Conservation (phyloP, 2,888 invertebrate genomes). For the Eustalomyia histrio region DNA sequence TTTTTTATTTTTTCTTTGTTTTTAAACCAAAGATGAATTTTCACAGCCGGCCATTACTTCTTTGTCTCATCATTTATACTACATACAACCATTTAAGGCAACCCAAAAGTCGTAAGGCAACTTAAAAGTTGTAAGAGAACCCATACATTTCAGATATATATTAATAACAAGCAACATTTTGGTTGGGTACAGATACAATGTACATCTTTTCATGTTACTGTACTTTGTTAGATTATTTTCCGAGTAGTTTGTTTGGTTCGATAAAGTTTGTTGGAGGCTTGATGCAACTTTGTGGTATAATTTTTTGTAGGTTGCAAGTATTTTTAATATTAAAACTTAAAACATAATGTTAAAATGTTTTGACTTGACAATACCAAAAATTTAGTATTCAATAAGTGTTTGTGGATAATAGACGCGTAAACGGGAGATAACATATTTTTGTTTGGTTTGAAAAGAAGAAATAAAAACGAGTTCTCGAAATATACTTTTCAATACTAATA, state of each 20-base stretch:
- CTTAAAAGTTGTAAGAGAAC: background rate
- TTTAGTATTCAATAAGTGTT: conserved; percentile 55
- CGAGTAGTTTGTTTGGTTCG: background rate
- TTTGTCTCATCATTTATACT: conserved; percentile 22
- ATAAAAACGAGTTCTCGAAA: background rate
- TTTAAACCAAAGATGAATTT: conserved; percentile 22
- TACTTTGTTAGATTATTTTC: conserved; percentile 22
- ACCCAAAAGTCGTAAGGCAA: background rate
- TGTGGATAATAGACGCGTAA: conserved; percentile 53
- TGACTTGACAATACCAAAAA: conserved; percentile 31
- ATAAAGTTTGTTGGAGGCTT: too few species aligned
- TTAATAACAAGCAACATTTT: conserved; percentile 25
- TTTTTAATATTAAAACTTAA: background rate
- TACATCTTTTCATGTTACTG: conserved; percentile 39
- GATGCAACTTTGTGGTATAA: background rate
- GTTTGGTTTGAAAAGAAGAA: conserved; percentile 1
- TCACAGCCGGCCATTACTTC: conserved; percentile 31
- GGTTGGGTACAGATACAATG: background rate
- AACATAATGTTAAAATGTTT: conserved; percentile 60
- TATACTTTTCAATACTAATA: background rate
- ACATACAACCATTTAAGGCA: conserved; percentile 6
- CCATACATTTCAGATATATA: background rate
- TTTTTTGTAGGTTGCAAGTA: background rate
- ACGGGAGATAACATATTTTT: conserved; percentile 24
- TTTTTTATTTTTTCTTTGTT: background rate